Evolutionary conservation across 2,888 invertebrate genomes (phyloP).

Genomic region (Amblyjoppa proteus): DNA sequence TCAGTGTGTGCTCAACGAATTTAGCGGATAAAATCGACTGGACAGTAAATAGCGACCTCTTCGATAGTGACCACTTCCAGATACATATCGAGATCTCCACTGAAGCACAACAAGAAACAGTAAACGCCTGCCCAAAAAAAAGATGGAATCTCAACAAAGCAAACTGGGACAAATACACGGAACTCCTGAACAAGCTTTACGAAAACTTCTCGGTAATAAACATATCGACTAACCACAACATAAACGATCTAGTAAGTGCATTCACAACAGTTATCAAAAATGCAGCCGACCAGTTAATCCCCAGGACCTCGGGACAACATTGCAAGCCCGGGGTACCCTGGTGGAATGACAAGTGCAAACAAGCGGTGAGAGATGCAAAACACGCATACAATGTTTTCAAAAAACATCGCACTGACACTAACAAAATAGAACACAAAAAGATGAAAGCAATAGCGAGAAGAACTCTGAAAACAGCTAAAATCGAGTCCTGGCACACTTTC

Average conservation of each 20-base stretch:
- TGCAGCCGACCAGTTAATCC: constrained; percentile 32
- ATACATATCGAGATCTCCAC: background rate
- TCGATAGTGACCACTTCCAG: constrained; percentile 17
- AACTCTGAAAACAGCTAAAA: constrained; percentile 58
- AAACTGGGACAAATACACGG: constrained; percentile 12
- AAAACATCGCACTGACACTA: constrained; percentile 51
- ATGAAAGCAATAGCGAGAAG: constrained; percentile 50
- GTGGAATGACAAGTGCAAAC: constrained; percentile 62
- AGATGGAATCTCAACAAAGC: constrained; percentile 39
- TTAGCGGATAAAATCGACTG: constrained; percentile 3
- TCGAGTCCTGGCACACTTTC: constrained; percentile 55
- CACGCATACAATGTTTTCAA: constrained; percentile 57
- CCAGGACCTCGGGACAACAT: constrained; percentile 4
- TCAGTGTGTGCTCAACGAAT: constrained; percentile 14
- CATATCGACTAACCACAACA: background rate
- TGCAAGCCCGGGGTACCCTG: constrained; percentile 55
- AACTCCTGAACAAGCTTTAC: constrained; percentile 32
- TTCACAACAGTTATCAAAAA: constrained; percentile 31
- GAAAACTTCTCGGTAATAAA: background rate
- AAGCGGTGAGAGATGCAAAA: constrained; percentile 44
- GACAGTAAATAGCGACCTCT: background rate
- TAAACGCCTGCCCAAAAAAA: background rate
- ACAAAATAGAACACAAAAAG: constrained; percentile 63
- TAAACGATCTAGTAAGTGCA: constrained; percentile 36
- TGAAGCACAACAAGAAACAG: background rate